Conservation (phyloP, 2,888 invertebrate genomes). For the Byasa hedistus region DNA sequence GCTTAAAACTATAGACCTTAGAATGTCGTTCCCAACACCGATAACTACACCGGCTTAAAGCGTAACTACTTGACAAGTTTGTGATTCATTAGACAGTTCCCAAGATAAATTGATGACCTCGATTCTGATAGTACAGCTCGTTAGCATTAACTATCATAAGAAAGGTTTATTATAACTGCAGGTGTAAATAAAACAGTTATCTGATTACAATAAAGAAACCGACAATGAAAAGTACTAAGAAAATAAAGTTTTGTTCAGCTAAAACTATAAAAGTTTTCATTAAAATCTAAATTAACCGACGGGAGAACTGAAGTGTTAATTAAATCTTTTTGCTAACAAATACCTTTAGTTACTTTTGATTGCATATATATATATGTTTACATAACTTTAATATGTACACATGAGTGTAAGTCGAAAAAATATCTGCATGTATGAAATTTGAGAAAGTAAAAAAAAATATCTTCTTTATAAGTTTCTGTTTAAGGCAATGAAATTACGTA, state of each 20-base stretch:
- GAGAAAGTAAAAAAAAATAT: neutral
- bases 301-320: too few relatives aligned
- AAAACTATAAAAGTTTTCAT: neutral
- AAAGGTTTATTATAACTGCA: conserved; percentile 1
- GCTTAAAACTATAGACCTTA: neutral
- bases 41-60: conserved; percentile 18
- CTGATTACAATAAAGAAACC: neutral
- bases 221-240: neutral
- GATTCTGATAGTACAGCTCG: conserved; percentile 1
- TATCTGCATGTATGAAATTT: too few relatives aligned
- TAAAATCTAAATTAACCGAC: too few relatives aligned
- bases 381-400: too few relatives aligned
- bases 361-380: too few relatives aligned
- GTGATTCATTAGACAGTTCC: conserved; percentile 14
- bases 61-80: conserved; percentile 2
- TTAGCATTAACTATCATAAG: neutral
- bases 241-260: neutral
- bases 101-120: conserved; percentile 16
- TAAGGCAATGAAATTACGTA: neutral
- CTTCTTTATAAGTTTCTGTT: neutral
- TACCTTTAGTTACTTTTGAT: too few relatives aligned
- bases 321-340: too few relatives aligned
- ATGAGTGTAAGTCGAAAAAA: too few relatives aligned
- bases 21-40: conserved; percentile 3
- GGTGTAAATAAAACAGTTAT: neutral